A percentile compares a stretch with the other conserved stretches of the same genome.
Evolutionary conservation across 2,113 vertebrate genomes (phyloP).

Genomic region (Amphilophus citrinellus): DNA sequence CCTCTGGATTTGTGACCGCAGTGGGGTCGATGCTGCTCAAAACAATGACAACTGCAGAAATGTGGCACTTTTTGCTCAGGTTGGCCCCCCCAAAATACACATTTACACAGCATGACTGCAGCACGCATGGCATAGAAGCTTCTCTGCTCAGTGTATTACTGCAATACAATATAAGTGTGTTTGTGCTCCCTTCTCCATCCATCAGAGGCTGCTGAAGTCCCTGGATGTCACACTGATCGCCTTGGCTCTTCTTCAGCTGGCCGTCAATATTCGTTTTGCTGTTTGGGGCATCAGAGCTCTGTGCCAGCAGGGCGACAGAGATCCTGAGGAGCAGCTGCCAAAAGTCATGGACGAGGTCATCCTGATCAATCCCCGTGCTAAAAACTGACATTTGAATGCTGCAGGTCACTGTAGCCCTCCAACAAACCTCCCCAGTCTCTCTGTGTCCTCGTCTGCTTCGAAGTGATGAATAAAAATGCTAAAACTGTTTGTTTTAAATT

Average conservation of each 20-base stretch:
- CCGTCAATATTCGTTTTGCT: slow-evolving; percentile 40
- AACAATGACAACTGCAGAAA: slow-evolving; percentile 24
- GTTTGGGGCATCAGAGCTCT: slow-evolving; percentile 37
- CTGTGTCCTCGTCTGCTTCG: not conserved
- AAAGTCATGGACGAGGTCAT: not conserved
- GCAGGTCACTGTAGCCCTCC: not conserved
- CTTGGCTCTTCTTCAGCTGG: slow-evolving; percentile 60
- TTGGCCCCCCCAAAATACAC: not conserved
- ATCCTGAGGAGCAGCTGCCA: not conserved
- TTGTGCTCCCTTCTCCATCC: not conserved
- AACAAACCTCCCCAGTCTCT: accelerated
- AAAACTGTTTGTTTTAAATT: not conserved
- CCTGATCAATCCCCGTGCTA: accelerated
- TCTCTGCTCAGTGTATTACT: not conserved
- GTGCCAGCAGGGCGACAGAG: slow-evolving; percentile 18
- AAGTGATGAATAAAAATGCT: not conserved
- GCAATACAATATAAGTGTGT: too few relatives aligned
- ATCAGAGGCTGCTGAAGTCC: slow-evolving; percentile 37
- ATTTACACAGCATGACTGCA: not conserved
- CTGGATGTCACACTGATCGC: slow-evolving; percentile 62
- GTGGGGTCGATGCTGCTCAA: accelerated
- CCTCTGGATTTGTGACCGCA: slow-evolving; percentile 33
- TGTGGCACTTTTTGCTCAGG: slow-evolving; percentile 44
- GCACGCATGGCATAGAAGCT: not conserved
- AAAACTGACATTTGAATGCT: not conserved